Evolutionary conservation across 2,888 invertebrate species (phyloP).

Genomic region (Alloscopus bannaensis): DNA sequence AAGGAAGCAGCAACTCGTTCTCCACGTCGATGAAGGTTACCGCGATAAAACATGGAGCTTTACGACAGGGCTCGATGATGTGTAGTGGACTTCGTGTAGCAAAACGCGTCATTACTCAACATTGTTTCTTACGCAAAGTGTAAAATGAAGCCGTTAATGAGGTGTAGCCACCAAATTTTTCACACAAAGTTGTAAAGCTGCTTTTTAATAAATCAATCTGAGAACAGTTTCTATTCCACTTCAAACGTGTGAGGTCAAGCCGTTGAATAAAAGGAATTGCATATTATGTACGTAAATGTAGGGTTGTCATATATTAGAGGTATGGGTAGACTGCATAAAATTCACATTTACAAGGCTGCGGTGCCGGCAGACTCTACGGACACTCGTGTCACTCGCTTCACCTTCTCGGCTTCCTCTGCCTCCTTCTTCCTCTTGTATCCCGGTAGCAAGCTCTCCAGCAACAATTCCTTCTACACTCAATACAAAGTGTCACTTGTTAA

Average conservation of each 20-base stretch:
- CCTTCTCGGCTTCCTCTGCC: constrained; percentile 51
- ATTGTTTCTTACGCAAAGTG: too few relatives aligned
- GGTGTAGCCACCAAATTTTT: too few relatives aligned
- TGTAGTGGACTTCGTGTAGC: too few relatives aligned
- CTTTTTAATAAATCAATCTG: too few relatives aligned
- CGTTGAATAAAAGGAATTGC: background rate
- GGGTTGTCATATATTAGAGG: too few relatives aligned
- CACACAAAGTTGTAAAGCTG: background rate
- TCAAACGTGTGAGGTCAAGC: too few relatives aligned
- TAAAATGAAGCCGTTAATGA: too few relatives aligned
- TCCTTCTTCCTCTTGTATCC: constrained; percentile 68
- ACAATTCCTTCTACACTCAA: constrained; percentile 60
- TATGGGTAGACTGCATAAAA: too few relatives aligned
- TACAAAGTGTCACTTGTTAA: constrained; percentile 1
- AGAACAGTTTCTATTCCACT: too few relatives aligned
- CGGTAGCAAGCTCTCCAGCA: constrained; percentile 69
- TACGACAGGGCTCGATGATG: too few relatives aligned
- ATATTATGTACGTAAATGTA: background rate
- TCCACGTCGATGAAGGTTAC: background rate
- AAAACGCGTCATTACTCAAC: too few relatives aligned
- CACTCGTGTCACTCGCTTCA: background rate
- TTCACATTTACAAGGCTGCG: too few relatives aligned
- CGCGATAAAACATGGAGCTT: background rate
- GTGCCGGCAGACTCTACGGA: background rate
- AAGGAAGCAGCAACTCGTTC: background rate